Conservation (phyloP, 2,113 vertebrate genomes). For the Seriola rivoliana region DNA sequence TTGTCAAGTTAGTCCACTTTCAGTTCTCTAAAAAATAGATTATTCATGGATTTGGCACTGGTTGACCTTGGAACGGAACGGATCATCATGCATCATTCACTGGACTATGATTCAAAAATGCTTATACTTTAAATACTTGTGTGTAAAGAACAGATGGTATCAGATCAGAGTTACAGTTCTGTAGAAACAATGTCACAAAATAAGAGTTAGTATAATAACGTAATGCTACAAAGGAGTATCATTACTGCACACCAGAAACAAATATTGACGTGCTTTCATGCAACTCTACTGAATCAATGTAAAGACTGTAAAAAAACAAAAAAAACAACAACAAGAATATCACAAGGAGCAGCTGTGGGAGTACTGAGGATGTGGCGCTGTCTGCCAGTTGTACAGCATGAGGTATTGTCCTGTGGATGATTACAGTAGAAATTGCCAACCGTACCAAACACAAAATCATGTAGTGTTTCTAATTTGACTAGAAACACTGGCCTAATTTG, state of each 20-base stretch:
- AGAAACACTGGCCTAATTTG: not conserved
- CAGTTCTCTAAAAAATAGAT: not conserved
- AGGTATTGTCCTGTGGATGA: conserved; percentile 35
- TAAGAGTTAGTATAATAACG: conserved; percentile 11
- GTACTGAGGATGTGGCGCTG: conserved; percentile 2
- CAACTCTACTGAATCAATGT: conserved; percentile 30
- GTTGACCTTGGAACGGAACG: conserved; percentile 19
- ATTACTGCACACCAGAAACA: conserved; percentile 28
- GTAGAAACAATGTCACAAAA: conserved; percentile 35
- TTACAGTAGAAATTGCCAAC: conserved; percentile 6
- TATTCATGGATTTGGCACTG: conserved; percentile 38
- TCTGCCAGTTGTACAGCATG: conserved; percentile 5
- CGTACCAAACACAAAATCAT: not conserved
- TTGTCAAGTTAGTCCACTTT: not conserved
- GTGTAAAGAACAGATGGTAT: not conserved
- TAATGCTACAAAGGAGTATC: conserved; percentile 10
- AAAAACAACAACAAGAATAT: conserved; percentile 8
- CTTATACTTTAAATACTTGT: not conserved
- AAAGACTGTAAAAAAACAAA: conserved; percentile 6
- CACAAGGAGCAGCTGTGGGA: conserved; percentile 26
- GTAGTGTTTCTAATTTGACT: not conserved
- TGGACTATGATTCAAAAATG: conserved; percentile 26
- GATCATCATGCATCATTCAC: conserved; percentile 50
- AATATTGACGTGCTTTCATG: conserved; percentile 40
- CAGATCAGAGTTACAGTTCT: conserved; percentile 13